These are phyloP conservation scores for Pycnomerus fuliginosus DNA, from an alignment of 2,888 invertebrate genomes.

Conservation along the genomic window DNA sequence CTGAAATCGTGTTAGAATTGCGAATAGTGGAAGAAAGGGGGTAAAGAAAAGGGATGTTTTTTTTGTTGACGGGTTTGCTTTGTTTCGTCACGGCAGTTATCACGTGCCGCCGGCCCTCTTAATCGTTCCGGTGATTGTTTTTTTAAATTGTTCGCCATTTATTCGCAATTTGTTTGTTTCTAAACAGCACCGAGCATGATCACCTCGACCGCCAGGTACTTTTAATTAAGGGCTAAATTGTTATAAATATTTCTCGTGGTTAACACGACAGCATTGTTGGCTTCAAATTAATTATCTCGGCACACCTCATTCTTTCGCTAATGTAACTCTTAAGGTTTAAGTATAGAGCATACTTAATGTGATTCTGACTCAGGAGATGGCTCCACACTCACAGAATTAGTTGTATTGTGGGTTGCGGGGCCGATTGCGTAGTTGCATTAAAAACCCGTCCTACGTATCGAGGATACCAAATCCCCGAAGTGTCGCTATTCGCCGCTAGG, in stretches of 20 bases:
- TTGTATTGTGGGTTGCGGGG: too few relatives aligned
- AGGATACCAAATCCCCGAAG: too few relatives aligned
- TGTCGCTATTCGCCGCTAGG: too few relatives aligned
- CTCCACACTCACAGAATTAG: too few relatives aligned
- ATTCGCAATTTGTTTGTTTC: constrained; percentile 31
- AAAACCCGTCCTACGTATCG: too few relatives aligned
- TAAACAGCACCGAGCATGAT: constrained; percentile 10
- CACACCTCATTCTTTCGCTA: too few relatives aligned
- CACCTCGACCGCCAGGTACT: constrained; percentile 1
- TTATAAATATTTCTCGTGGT: constrained; percentile 7
- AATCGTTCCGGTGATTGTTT: constrained; percentile 38
- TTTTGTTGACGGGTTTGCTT: constrained; percentile 33
- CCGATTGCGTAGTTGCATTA: too few relatives aligned
- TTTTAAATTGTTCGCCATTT: constrained; percentile 35
- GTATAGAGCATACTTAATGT: too few relatives aligned
- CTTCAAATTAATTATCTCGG: constrained; percentile 2
- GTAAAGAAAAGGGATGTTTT: constrained; percentile 24
- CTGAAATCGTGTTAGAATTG: constrained; percentile 22
- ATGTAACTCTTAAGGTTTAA: too few relatives aligned
- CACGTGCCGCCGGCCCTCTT: constrained; percentile 36
- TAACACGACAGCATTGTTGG: constrained; percentile 1
- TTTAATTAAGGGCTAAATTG: constrained; percentile 16
- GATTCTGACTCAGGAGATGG: too few relatives aligned
- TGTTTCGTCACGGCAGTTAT: constrained; percentile 36
- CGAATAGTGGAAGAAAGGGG: constrained; percentile 18